Percentiles rank a stretch among this genome's conserved stretches.
Evolutionary conservation across 2,888 invertebrate genomes (phyloP).

Genomic region (Horisme vitalbata): DNA sequence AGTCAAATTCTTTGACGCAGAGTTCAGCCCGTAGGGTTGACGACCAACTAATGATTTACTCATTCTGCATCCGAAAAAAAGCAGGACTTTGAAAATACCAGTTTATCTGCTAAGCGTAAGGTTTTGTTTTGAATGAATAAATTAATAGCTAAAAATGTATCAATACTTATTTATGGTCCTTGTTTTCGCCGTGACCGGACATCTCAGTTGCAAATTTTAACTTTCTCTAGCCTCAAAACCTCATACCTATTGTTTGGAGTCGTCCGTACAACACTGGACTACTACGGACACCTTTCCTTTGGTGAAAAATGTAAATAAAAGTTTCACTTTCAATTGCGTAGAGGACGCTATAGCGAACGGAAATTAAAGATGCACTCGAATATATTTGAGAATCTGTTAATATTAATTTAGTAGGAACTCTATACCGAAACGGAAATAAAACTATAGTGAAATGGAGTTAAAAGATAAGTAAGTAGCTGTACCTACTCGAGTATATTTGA

Average conservation of each 20-base stretch:
- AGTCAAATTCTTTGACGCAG: background rate
- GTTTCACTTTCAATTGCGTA: slow-evolving; percentile 17
- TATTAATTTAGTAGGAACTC: no score
- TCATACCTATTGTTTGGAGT: slow-evolving; percentile 73
- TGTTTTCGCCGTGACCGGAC: slow-evolving; percentile 54
- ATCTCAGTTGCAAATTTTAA: slow-evolving; percentile 68
- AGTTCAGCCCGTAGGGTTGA: slow-evolving; percentile 1
- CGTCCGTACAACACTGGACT: slow-evolving; percentile 44
- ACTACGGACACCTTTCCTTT: slow-evolving; percentile 19
- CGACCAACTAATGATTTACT: slow-evolving; percentile 11
- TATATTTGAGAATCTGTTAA: no score
- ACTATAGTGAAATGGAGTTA: no score
- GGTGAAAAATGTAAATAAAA: slow-evolving; percentile 26
- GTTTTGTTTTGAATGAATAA: slow-evolving; percentile 27
- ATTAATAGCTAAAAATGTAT: slow-evolving; percentile 26
- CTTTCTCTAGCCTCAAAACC: slow-evolving; percentile 82
- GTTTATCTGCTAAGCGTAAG: slow-evolving; percentile 10
- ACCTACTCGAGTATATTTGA: no score
- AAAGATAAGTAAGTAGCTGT: no score
- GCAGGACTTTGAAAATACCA: slow-evolving; percentile 13
- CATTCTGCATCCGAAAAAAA: slow-evolving; percentile 16
- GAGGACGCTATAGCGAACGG: background rate
- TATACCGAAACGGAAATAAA: no score
- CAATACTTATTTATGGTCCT: slow-evolving; percentile 42
- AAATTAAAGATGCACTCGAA: background rate